Percentiles rank a stretch among this genome's conserved stretches.
phyloP scores from a whole-genome alignment of 2,797 vertebrate species.

The Xenopus petersii region DNA sequence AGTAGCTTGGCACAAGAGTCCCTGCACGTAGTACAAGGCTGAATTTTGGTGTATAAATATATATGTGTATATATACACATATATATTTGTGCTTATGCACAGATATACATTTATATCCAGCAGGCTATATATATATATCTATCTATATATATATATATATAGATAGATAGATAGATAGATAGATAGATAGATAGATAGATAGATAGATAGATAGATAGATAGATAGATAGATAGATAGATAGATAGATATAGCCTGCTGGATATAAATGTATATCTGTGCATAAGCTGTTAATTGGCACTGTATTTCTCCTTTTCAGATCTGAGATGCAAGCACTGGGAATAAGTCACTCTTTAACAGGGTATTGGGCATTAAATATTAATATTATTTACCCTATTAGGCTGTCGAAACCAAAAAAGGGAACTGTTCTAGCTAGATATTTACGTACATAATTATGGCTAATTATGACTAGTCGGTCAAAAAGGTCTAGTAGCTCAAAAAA shows the following conservation, averaged over 20 bases:
- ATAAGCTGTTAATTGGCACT: background rate
- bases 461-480: too few relatives aligned
- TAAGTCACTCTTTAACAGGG: background rate
- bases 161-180: too few relatives aligned
- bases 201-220: too few relatives aligned
- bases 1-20: background rate
- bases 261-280: slow-evolving; percentile 25
- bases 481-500: too few relatives aligned
- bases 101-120: slow-evolving; percentile 28
- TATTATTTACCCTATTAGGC: background rate
- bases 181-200: too few relatives aligned
- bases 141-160: too few relatives aligned
- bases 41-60: background rate
- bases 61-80: too few relatives aligned
- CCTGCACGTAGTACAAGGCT: slow-evolving; percentile 11
- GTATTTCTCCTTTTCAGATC: background rate
- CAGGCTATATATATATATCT: background rate
- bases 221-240: too few relatives aligned
- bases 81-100: background rate
- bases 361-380: background rate
- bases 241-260: background rate
- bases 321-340: background rate
- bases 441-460: too few relatives aligned
- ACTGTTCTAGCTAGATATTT: too few relatives aligned
- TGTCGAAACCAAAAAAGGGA: too few relatives aligned